Evolutionary conservation across 2,797 vertebrate species (phyloP).

Genomic region (Myotis myotis): DNA sequence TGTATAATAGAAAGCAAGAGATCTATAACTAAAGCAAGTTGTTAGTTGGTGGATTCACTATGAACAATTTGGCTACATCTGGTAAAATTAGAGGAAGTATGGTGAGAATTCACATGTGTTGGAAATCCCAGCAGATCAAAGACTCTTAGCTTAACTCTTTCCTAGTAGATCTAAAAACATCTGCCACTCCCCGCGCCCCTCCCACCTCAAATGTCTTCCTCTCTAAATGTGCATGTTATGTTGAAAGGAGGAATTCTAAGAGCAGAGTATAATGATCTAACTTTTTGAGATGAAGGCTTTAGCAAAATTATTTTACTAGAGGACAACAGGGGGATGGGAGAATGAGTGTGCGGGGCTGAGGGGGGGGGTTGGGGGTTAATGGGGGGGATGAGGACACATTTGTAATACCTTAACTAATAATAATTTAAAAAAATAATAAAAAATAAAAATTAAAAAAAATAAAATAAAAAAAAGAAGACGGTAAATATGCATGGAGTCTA

Average conservation of each 20-base stretch:
- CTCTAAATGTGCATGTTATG: not conserved
- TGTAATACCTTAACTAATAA: too few species aligned
- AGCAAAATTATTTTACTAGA: slow-evolving; percentile 34
- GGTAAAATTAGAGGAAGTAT: slow-evolving; percentile 15
- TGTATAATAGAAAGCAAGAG: not conserved
- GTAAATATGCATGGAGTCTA: not conserved
- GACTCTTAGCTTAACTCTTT: not conserved
- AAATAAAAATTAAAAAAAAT: too few species aligned
- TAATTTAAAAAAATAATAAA: too few species aligned
- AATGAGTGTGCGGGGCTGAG: too few species aligned
- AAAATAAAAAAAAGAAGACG: not conserved
- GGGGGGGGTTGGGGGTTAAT: too few species aligned
- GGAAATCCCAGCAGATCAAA: slow-evolving; percentile 49
- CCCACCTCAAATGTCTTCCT: not conserved
- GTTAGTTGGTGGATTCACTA: not conserved
- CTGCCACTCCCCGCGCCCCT: not conserved
- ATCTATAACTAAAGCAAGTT: not conserved
- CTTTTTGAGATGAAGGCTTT: not conserved
- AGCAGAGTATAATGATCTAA: not conserved
- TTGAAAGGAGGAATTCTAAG: slow-evolving; percentile 7
- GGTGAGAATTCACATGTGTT: slow-evolving; percentile 28
- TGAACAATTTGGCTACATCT: slow-evolving; percentile 20
- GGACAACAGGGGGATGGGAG: too few species aligned
- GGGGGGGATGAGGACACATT: too few species aligned
- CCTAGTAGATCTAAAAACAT: slow-evolving; percentile 27